Base-by-base conservation (phyloP, 2,888 invertebrate species). In the Cheiracanthium punctorium region DNA sequence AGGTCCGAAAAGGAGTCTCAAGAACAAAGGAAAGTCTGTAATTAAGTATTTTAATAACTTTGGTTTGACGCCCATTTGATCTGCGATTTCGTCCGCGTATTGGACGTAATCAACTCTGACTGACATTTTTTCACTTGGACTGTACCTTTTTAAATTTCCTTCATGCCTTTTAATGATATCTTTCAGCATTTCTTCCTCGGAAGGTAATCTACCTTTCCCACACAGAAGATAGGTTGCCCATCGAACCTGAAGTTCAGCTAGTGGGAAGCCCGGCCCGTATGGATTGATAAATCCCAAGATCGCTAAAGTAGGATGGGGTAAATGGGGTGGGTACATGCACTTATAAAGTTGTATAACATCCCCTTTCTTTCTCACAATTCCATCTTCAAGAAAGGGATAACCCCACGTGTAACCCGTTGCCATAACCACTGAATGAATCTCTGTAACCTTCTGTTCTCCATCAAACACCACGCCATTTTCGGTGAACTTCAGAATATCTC, bases 21-120 rank as follows among this genome's bases (percentile, higher is more conserved):
- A 37, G 91, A 84, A 90, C 4, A 90, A 88, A 12, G 33, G 10
- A 0, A 89, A 88, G 73, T 91, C 91, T 20, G 91, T 89, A 24
- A 91, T 58, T 41, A 89, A 77, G 17, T 89, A 88, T 89, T 90
- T 90, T 90, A 90, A 77, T 28, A 92, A 67, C 84, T 91, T 90
- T 0, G 93, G 92, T 82, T 90, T 90, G 82, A 91, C 91, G 20
- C 92, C 92, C 41, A 91, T 88, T 4, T 91, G 64, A n/a, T 90
- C 88, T 7, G 92, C 92, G 79, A 93, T 87, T 72, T 92, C 91
- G 88, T 93, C 92, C 92, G 92, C 91, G 88, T 91, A 92, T 17
- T 32, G 52, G 0, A 91, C 77, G 77, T 88, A 91, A 69, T 91
- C 91, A 17, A 81, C 81, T 0, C 69, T 28, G 0, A 80, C 5